Conservation (phyloP, 2,888 invertebrate species). For the Atherix ibis region DNA sequence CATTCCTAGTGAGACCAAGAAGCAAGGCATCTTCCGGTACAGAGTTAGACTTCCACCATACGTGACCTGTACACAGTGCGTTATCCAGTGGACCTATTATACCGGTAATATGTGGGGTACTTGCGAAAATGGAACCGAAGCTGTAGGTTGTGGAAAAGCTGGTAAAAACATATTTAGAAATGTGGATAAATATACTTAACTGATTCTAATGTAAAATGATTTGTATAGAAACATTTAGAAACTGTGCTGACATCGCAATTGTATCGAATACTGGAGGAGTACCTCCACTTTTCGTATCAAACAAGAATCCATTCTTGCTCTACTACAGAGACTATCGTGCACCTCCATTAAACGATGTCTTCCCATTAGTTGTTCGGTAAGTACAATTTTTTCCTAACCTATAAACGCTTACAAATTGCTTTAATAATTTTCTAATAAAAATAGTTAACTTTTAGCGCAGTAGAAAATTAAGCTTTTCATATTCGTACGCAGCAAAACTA, state of each 20-base stretch:
- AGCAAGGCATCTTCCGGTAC: conserved; percentile 50
- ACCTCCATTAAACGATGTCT: conserved; percentile 46
- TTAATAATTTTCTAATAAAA: no score
- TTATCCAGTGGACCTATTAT: conserved; percentile 85
- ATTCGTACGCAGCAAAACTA: no score
- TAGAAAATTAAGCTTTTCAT: no score
- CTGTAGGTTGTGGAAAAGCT: conserved; percentile 76
- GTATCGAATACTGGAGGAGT: conserved; percentile 64
- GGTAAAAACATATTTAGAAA: conserved; percentile 18
- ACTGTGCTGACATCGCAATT: conserved; percentile 78
- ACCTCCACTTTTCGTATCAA: conserved; percentile 51
- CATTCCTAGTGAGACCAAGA: conserved; percentile 56
- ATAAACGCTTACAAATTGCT: no score
- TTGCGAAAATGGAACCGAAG: conserved; percentile 71
- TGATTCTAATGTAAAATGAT: neutral
- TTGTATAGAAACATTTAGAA: conserved; percentile 61
- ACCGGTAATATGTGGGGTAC: conserved; percentile 87
- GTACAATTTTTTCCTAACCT: conserved; percentile 11
- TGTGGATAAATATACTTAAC: neutral
- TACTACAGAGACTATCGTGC: conserved; percentile 55
- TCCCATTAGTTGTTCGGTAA: conserved; percentile 62
- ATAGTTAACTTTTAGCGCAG: no score
- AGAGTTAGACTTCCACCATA: conserved; percentile 64
- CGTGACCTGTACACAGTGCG: conserved; percentile 75
- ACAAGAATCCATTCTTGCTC: conserved; percentile 49